Evolutionary conservation across 2,888 invertebrate species (phyloP), one percentile per base, ranked within the genome.

Genomic region (Exocentrus adspersus): DNA sequence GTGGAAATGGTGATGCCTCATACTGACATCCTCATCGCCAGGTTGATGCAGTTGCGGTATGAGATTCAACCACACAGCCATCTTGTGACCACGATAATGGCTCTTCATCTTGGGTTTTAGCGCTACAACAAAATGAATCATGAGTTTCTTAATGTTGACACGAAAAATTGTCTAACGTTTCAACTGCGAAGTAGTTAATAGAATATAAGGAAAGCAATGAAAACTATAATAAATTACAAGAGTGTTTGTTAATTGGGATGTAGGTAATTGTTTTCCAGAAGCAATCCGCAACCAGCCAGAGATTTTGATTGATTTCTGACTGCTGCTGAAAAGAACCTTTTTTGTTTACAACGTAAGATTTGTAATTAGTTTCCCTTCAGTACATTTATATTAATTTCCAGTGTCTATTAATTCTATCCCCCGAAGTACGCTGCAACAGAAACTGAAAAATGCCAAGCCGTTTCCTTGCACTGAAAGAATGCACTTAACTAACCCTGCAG

Each of bases 21-120:
- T 90, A 75, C 87, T 85, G 68, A 89, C 87, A 73, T 89, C 89
- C 74, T 90, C 86, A 69, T 88, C 86, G 14, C 92, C 92, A 0
- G 92, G 91, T 71, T 91, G 88, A 83, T 94, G 93, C 67, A 94
- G 87, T 80, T 93, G 93, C 12, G 94, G 94, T 69, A 94, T 90
- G 58, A 94, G 86, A 78, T 94, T 93, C 72, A 94, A 83, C 95
- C 95, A 95, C 65, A 94, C 87, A 58, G 94, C 93, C 89, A 95
- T 91, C 84, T 94, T 93, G 84, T 94, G 93, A 0, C 94, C 93
- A 17, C 94, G 87, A 84, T 94, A 95, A 84, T 94, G 94, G 75
- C 91, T 92, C 78, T 89, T 90, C 83, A 93, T 89, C 72, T 90
- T 89, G 10, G 90, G 86, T 75, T 91, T 91, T 21, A 86, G 85